Percentiles rank a stretch among this genome's conserved stretches.
Conservation (phyloP, 1,140 invertebrate genomes). For the Lysiphlebus fabarum region DNA sequence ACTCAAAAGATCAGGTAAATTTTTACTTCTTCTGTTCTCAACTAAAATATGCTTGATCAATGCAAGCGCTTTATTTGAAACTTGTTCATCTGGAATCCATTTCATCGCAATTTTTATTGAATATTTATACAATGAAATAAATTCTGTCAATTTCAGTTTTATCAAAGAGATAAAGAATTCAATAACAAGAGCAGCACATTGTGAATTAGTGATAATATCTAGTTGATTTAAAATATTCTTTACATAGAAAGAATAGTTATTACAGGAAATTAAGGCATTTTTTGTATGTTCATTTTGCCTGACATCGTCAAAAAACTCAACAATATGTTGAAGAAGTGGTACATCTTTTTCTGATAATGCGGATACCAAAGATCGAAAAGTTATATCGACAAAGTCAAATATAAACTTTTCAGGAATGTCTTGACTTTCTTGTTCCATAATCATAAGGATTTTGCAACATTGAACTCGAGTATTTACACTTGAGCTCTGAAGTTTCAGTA, state of each 20-base stretch:
- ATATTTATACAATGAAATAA: slow-evolving; percentile 46
- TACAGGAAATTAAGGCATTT: slow-evolving; percentile 36
- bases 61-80: slow-evolving; percentile 44
- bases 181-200: slow-evolving; percentile 53
- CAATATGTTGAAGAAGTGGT: slow-evolving; percentile 54
- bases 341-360: slow-evolving; percentile 53
- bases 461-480: slow-evolving; percentile 53
- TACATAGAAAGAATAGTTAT: slow-evolving; percentile 39
- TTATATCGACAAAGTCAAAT: slow-evolving; percentile 52
- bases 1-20: slow-evolving; percentile 34
- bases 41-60: slow-evolving; percentile 45
- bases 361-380: slow-evolving; percentile 53
- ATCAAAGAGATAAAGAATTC: slow-evolving; percentile 56
- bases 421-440: slow-evolving; percentile 56
- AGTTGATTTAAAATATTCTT: slow-evolving; percentile 38
- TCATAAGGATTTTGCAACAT: slow-evolving; percentile 58
- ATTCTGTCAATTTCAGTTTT: slow-evolving; percentile 44
- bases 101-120: slow-evolving; percentile 50
- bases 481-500: slow-evolving; percentile 56
- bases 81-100: slow-evolving; percentile 48
- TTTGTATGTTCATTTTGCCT: slow-evolving; percentile 43
- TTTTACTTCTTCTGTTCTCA: slow-evolving; percentile 34
- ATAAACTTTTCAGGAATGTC: slow-evolving; percentile 55
- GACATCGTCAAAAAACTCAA: slow-evolving; percentile 60
- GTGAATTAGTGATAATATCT: slow-evolving; percentile 42